Base-by-base conservation (phyloP, 1,140 invertebrate species). In the Asbolus verrucosus region DNA sequence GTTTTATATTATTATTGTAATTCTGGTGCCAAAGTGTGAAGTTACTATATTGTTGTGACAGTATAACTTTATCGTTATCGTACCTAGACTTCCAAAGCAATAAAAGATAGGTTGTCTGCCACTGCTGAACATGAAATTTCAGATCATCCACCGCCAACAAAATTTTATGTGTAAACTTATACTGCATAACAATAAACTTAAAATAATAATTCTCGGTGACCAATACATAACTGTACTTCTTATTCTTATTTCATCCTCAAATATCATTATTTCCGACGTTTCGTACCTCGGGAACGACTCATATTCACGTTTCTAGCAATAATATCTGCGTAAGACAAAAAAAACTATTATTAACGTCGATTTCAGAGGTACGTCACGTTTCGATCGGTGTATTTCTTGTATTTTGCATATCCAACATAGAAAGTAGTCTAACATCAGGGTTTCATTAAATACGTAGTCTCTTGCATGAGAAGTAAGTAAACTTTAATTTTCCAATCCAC, bases 11-110 rank as follows among this genome's bases (percentile, higher is more conserved):
- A 54, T 69, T 72, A 77, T 70, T 72, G 71, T 65, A 76, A 78
- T 74, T 76, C 76, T 76, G 76, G 77, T 78, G 77, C 77, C 77
- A 79, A 78, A 79, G 72, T 66, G 62, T 65, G 76, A 77, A 76
- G 78, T 79, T 79, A 77, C 77, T 79, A 78, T 13, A 68, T 50
- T 72, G 67, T 69, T 71, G 62, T 67, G 65, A 43, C 30, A 46
- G 30, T 67, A 71, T 71, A 71, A 71, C 61, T 70, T 70, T 65
- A 65, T n/a, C 39, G 33, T 39, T 15, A 50, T 16, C 54, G 13
- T 33, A 14, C 16, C 16, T 50, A 6, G 60, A 62, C 31, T 62
- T 38, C 36, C 60, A 21, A 33, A 41, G 36, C 36, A 38, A 65
- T 41, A 65, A 65, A 24, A 8, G 16, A 16, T 24, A 27, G 33